phyloP scores from a whole-genome alignment of 2,113 vertebrate genomes.

The Microcebus lehilahytsara region DNA sequence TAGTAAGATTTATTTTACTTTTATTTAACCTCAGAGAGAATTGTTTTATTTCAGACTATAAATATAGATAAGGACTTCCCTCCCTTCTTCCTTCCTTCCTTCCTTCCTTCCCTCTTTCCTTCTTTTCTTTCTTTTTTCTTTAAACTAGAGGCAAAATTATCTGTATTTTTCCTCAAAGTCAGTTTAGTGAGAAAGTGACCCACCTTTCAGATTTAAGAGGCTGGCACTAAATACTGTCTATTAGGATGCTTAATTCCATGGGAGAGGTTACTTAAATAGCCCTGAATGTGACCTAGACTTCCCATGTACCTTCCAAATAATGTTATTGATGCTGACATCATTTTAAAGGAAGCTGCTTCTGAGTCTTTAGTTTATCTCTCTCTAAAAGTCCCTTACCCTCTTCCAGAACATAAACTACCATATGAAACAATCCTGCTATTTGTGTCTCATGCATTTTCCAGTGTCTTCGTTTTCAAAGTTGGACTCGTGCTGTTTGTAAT shows the following conservation, averaged over 20 bases:
- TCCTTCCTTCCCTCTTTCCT: not conserved
- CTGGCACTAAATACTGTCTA: not conserved
- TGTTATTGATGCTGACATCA: not conserved
- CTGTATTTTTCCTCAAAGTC: constrained; percentile 13
- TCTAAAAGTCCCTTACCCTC: not conserved
- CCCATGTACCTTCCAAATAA: not conserved
- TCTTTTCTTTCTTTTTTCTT: not conserved
- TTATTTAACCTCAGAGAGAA: constrained; percentile 47
- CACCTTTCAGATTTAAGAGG: not conserved
- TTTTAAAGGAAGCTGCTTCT: constrained; percentile 40
- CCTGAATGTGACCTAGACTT: not conserved
- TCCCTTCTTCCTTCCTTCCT: not conserved
- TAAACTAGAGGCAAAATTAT: not conserved
- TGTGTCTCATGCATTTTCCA: constrained; percentile 59
- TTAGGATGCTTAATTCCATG: not conserved
- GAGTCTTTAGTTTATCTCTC: not conserved
- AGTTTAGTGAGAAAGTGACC: not conserved
- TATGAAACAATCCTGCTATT: constrained; percentile 54
- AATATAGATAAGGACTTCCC: not conserved
- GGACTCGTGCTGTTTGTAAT: constrained; percentile 32
- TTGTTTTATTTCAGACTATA: constrained; percentile 47
- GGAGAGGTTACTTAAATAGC: not conserved
- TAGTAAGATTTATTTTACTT: constrained; percentile 70
- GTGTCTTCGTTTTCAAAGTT: constrained; percentile 2
- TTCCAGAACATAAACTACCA: constrained; percentile 38